Percentiles rank a stretch among this genome's conserved stretches.
Evolutionary conservation across 2,888 invertebrate genomes (phyloP).

Genomic region (Yponomeuta plumbellus): DNA sequence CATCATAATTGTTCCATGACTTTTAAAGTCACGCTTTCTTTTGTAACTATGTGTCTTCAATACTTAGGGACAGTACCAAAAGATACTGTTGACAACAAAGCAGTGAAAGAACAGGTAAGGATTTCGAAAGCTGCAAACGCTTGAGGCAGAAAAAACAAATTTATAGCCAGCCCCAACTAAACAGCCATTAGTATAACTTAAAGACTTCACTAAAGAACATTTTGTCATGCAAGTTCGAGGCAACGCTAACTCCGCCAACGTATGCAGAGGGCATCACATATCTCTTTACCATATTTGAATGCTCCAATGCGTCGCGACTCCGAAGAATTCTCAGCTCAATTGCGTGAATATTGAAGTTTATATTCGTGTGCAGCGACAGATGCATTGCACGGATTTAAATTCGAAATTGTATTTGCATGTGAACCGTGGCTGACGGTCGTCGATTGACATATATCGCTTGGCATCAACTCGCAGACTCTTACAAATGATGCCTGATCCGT

Average conservation of each 20-base stretch:
- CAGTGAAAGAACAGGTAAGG: no score
- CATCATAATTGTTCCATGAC: no score
- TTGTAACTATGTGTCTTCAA: no score
- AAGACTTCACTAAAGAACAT: background rate
- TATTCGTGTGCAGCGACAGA: constrained; percentile 13
- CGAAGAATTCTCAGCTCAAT: constrained; percentile 5
- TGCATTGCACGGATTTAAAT: constrained; percentile 28
- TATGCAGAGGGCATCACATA: constrained; percentile 2
- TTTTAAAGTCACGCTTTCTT: no score
- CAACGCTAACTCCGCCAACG: background rate
- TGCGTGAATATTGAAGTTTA: constrained; percentile 4
- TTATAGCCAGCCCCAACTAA: background rate
- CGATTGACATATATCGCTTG: constrained; percentile 49
- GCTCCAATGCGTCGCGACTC: constrained; percentile 19
- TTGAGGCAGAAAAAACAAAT: background rate
- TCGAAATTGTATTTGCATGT: constrained; percentile 32
- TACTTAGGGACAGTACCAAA: no score
- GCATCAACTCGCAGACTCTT: constrained; percentile 30
- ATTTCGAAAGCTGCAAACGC: no score
- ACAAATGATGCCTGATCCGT: constrained; percentile 27
- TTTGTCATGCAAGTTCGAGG: background rate
- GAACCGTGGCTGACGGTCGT: constrained; percentile 26
- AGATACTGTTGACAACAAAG: no score
- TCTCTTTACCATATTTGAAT: constrained; percentile 36
- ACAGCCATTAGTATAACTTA: background rate